Base-by-base conservation (phyloP, 2,888 invertebrate species). In the Scaptomyza reducta region DNA sequence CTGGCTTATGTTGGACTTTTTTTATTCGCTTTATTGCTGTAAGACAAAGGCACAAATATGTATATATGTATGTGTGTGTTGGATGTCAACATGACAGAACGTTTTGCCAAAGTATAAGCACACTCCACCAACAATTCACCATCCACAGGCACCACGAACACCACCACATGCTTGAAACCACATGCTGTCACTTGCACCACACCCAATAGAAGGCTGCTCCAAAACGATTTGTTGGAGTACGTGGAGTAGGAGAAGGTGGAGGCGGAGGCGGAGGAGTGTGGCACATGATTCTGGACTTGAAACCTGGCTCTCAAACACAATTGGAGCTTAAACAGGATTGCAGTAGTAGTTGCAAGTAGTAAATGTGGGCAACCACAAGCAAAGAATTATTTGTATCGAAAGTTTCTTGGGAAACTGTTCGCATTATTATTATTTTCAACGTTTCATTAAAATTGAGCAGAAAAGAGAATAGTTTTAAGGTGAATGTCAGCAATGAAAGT, bases 41-140 rank as follows among this genome's bases (percentile, higher is more conserved):
- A 61, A 70, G 62, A 80, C 74, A 78, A 83, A 72, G 76, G 60
- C 67, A 53, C 53, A 68, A 62, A 45, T 59, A 9, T 33, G 18
- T 42, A 2, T 13, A 22, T 42, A 6, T 42, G 7, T 16, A n/a
- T 54, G 53, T 29, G 14, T 54, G 49, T 49, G 46, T 70, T 56
- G 57, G 75, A 70, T 86, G 82, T 79, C 76, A 76, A 84, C 82
- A 78, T 83, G 86, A 85, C 83, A 87, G 77, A 77, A 74, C 73
- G 79, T 79, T 77, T 83, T 83, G 73, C 73, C 68, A 63, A 72
- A 73, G 68, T 70, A 80, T 77, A 87, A 87, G 55, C 60, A 51
- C 41, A 31, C 38, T 18, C 27, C 31, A 58, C 27, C 42, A 54
- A 50, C 47, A 35, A 33, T 31, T 35, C 27, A 62, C 22, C 22